Evolutionary conservation across 2,888 invertebrate genomes (phyloP).

Genomic region (Zaprionus lineosus): DNA sequence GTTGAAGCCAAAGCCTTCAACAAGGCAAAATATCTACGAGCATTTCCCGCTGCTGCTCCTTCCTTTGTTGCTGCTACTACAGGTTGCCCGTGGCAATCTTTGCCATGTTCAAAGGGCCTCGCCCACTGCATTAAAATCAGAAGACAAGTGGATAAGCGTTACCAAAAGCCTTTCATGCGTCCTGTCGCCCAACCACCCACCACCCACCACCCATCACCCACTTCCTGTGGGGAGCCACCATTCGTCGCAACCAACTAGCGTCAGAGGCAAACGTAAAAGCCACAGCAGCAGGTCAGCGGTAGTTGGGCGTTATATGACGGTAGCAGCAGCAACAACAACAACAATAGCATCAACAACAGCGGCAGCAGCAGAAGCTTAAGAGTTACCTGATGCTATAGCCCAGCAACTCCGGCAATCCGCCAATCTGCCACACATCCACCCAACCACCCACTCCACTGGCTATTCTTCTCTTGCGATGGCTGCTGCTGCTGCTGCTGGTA

Average conservation of each 20-base stretch:
- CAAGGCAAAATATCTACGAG: constrained; percentile 55
- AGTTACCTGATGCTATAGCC: constrained; percentile 66
- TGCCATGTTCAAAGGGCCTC: constrained; percentile 59
- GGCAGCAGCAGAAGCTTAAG: constrained; percentile 63
- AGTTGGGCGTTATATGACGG: too few species aligned
- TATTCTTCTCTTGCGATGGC: constrained; percentile 56
- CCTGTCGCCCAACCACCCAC: constrained; percentile 3
- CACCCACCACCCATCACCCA: too few species aligned
- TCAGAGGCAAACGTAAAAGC: constrained; percentile 70
- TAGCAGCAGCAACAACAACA: constrained; percentile 56
- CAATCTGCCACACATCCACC: too few species aligned
- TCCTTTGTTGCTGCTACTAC: constrained; percentile 37
- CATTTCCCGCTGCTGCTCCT: constrained; percentile 57
- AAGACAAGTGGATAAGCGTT: constrained; percentile 77
- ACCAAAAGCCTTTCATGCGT: constrained; percentile 52
- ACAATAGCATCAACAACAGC: constrained; percentile 15
- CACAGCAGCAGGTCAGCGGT: constrained; percentile 57
- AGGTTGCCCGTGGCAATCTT: constrained; percentile 71
- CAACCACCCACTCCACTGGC: constrained; percentile 17
- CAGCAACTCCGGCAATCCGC: too few species aligned
- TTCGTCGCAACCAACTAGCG: constrained; percentile 44
- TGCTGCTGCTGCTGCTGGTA: constrained; percentile 64
- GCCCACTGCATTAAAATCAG: constrained; percentile 75
- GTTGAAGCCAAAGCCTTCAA: constrained; percentile 46
- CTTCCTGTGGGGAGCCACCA: too few species aligned